These are phyloP conservation scores for Coreius guichenoti DNA, from an alignment of 2,797 vertebrate genomes.

Conservation along the genomic window DNA sequence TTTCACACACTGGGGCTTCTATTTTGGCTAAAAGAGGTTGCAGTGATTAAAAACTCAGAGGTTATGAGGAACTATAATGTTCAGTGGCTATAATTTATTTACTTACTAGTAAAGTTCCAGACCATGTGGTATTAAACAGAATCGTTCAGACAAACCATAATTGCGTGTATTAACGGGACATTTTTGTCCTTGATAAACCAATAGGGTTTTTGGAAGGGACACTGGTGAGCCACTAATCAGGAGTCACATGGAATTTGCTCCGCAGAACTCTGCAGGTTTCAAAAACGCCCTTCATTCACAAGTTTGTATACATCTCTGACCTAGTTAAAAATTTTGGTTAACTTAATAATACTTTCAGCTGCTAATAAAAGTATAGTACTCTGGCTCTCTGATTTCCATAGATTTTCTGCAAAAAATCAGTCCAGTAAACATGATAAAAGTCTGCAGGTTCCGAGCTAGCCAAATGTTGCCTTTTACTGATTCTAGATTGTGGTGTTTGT, in stretches of 20 bases:
- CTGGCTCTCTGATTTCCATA: background rate
- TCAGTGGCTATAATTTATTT: constrained; percentile 34
- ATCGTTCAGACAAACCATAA: constrained; percentile 10
- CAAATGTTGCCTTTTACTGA: background rate
- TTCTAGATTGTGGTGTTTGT: background rate
- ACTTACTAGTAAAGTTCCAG: constrained; percentile 21
- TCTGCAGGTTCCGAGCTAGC: background rate
- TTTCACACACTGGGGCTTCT: constrained; percentile 60
- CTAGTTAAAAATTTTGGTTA: background rate
- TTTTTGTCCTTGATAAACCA: constrained; percentile 27
- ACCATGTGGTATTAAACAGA: constrained; percentile 3
- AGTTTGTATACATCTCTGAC: background rate
- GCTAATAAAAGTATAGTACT: background rate
- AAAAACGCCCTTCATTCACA: background rate
- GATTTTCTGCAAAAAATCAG: background rate
- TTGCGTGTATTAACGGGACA: constrained; percentile 29
- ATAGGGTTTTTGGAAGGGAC: constrained; percentile 13
- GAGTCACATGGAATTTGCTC: background rate
- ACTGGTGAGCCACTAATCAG: constrained; percentile 4
- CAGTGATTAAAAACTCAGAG: constrained; percentile 33
- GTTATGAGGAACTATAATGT: constrained; percentile 9
- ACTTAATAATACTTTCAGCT: background rate
- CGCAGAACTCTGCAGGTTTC: background rate
- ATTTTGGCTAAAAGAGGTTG: constrained; percentile 50
- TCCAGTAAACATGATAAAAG: background rate